Conservation (phyloP, 2,113 vertebrate species). For the Anhinga anhinga region DNA sequence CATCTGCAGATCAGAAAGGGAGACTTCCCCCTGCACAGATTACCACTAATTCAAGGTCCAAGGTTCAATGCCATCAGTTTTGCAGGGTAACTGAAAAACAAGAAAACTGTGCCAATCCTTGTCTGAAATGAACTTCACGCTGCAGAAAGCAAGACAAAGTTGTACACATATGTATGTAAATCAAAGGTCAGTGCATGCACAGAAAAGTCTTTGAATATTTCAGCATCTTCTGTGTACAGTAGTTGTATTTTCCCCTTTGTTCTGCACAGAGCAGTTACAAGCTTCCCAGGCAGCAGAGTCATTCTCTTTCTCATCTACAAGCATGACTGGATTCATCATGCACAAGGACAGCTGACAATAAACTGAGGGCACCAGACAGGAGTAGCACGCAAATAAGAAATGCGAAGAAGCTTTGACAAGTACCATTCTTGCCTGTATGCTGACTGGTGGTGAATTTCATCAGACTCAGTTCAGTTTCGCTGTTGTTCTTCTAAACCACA, state of each 20-base stretch:
- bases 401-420: neutral
- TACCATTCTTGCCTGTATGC: neutral
- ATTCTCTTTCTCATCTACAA: neutral
- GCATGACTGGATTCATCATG: neutral
- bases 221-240: neutral
- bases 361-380: neutral
- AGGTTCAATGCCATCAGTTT: neutral
- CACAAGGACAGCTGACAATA: neutral
- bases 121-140: neutral
- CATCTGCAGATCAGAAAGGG: neutral
- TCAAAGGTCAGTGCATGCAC: neutral
- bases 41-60: neutral
- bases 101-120: neutral
- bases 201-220: neutral
- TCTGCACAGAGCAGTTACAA: neutral
- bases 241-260: neutral
- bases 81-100: too few species aligned
- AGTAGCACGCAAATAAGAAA: neutral
- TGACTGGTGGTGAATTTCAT: neutral
- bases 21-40: neutral
- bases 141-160: neutral
- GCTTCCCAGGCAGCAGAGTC: neutral
- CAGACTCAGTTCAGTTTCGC: neutral
- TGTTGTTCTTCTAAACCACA: neutral
- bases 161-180: neutral